These are phyloP conservation scores for Neodon shergylaensis DNA, from an alignment of 2,113 vertebrate species.

Conservation along the genomic window DNA sequence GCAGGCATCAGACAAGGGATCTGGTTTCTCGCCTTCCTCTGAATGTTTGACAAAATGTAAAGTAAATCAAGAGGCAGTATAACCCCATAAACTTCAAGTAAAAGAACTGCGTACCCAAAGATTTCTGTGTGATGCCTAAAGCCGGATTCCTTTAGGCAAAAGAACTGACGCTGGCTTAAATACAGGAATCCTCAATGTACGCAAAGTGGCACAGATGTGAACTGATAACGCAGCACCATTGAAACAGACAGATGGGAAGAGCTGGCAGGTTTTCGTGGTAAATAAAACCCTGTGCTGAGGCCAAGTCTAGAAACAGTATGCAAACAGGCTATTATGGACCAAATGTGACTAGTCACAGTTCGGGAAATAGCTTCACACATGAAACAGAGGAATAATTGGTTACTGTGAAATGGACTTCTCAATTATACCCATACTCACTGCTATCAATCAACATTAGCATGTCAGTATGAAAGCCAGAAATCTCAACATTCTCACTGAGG, in stretches of 20 bases:
- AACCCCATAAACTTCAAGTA: neutral
- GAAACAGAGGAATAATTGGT: neutral
- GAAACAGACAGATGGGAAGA: neutral
- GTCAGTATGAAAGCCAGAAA: neutral
- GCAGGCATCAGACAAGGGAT: neutral
- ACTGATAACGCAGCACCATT: neutral
- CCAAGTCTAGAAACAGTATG: neutral
- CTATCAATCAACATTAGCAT: neutral
- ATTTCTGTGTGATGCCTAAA: neutral
- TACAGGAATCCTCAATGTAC: neutral
- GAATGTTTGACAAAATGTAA: neutral
- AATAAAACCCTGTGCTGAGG: neutral
- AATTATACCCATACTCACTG: neutral
- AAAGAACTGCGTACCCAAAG: neutral
- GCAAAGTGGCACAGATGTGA: constrained; percentile 5
- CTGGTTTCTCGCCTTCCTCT: neutral
- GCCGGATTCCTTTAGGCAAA: neutral
- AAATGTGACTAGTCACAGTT: constrained; percentile 1
- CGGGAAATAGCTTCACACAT: neutral
- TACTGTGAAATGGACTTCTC: neutral
- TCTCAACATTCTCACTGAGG: neutral
- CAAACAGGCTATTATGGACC: neutral
- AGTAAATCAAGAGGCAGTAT: neutral
- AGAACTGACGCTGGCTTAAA: neutral
- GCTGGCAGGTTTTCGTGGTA: neutral